A percentile compares a stretch with the other conserved stretches of the same genome.
These are phyloP conservation scores for Parthenolecanium corni DNA, from an alignment of 2,888 invertebrate genomes.

Conservation along the genomic window DNA sequence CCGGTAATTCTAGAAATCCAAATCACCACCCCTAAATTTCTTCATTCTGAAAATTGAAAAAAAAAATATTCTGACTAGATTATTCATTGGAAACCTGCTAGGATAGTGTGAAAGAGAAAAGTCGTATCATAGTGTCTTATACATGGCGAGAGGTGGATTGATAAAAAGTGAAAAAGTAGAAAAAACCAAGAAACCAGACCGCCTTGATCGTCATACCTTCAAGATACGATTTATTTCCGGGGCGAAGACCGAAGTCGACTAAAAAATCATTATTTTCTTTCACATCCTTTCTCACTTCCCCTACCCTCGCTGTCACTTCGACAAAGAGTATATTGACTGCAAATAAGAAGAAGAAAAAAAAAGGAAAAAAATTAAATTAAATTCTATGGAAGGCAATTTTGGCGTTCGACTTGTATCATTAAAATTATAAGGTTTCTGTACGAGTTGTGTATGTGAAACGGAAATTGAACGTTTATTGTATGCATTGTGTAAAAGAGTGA, in stretches of 20 bases:
- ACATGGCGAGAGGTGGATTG: too few relatives aligned
- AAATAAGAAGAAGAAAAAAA: background rate
- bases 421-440: background rate
- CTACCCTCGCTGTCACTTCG: too few relatives aligned
- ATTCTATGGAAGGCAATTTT: background rate
- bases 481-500: background rate
- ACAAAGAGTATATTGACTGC: background rate
- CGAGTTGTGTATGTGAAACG: background rate
- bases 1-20: too few relatives aligned
- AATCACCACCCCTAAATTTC: too few relatives aligned
- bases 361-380: background rate
- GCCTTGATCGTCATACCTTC: slow-evolving; percentile 23
- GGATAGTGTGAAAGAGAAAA: too few relatives aligned
- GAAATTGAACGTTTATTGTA: background rate
- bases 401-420: background rate
- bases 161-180: too few relatives aligned
- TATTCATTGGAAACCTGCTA: too few relatives aligned
- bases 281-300: background rate
- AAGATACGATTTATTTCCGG: slow-evolving; percentile 24
- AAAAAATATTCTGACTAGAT: too few relatives aligned
- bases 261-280: slow-evolving; percentile 9
- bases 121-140: too few relatives aligned
- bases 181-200: slow-evolving; percentile 7
- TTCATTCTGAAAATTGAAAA: too few relatives aligned
- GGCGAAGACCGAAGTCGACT: slow-evolving; percentile 23